Evolutionary conservation across 2,113 vertebrate species (phyloP).

Genomic region (Ameiurus melas): DNA sequence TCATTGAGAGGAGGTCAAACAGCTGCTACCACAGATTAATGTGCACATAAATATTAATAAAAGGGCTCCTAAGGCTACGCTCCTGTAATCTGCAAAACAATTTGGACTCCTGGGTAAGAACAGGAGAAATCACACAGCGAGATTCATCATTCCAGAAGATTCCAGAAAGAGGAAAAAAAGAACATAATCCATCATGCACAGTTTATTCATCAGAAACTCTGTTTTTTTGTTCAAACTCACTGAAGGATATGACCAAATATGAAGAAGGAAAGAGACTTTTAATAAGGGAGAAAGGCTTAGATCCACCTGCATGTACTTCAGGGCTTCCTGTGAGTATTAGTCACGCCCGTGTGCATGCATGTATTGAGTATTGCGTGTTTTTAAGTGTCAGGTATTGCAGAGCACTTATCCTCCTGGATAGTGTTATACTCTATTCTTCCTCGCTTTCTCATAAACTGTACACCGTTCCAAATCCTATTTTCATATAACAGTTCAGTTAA

Average conservation of each 20-base stretch:
- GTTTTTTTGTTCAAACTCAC: background rate
- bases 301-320: conserved; percentile 13
- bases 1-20: conserved; percentile 61
- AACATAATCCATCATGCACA: conserved; percentile 37
- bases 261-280: conserved; percentile 14
- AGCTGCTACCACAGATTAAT: conserved; percentile 61
- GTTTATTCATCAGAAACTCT: conserved; percentile 34
- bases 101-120: conserved; percentile 51
- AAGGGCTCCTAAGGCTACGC: conserved; percentile 53
- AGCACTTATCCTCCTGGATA: background rate
- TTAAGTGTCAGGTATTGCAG: background rate
- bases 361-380: background rate
- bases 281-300: conserved; percentile 15
- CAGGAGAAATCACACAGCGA: conserved; percentile 40
- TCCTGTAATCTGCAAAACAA: conserved; percentile 61
- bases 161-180: background rate
- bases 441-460: conserved; percentile 7
- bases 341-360: background rate
- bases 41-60: conserved; percentile 62
- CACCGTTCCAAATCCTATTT: conserved; percentile 15
- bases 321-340: conserved; percentile 12
- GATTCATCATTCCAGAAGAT: conserved; percentile 50
- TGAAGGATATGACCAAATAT: conserved; percentile 11
- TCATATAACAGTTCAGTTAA: background rate
- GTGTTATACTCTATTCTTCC: background rate